Percentiles rank a stretch among this genome's conserved stretches.
These are phyloP conservation scores for Pimephales promelas DNA, from an alignment of 2,113 vertebrate genomes.

Conservation along the genomic window DNA sequence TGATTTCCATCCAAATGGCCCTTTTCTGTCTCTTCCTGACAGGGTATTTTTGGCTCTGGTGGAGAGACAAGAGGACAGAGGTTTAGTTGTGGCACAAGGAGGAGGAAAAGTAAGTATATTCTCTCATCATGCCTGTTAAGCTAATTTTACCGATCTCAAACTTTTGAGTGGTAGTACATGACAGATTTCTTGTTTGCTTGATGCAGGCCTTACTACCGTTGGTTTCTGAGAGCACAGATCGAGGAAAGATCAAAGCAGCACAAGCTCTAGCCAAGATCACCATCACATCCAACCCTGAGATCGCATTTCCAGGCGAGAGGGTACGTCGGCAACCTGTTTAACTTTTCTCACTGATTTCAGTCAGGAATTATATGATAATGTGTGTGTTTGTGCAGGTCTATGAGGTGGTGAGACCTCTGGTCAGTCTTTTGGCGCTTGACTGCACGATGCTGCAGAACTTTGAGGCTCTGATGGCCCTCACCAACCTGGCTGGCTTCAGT, in stretches of 20 bases:
- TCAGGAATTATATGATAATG: background rate
- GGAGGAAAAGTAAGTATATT: slow-evolving; percentile 89
- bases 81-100: slow-evolving; percentile 91
- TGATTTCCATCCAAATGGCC: background rate
- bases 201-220: slow-evolving; percentile 88
- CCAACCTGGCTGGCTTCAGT: slow-evolving; percentile 92
- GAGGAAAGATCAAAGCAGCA: slow-evolving; percentile 91
- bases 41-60: slow-evolving; percentile 95
- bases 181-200: background rate
- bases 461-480: slow-evolving; percentile 94
- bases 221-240: slow-evolving; percentile 88
- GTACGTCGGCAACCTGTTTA: slow-evolving; percentile 67
- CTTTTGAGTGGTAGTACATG: background rate
- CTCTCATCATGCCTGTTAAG: background rate
- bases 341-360: background rate
- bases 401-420: slow-evolving; percentile 90
- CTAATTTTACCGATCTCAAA: too few relatives aligned
- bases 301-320: slow-evolving; percentile 94
- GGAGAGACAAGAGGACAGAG: slow-evolving; percentile 88
- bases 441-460: slow-evolving; percentile 93
- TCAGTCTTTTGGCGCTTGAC: slow-evolving; percentile 84
- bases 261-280: slow-evolving; percentile 95
- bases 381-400: slow-evolving; percentile 79
- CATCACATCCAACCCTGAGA: slow-evolving; percentile 94
- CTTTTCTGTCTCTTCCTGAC: background rate